Percentiles rank a stretch among this genome's conserved stretches.
phyloP scores from a whole-genome alignment of 1,140 invertebrate genomes.

The Manduca sexta region DNA sequence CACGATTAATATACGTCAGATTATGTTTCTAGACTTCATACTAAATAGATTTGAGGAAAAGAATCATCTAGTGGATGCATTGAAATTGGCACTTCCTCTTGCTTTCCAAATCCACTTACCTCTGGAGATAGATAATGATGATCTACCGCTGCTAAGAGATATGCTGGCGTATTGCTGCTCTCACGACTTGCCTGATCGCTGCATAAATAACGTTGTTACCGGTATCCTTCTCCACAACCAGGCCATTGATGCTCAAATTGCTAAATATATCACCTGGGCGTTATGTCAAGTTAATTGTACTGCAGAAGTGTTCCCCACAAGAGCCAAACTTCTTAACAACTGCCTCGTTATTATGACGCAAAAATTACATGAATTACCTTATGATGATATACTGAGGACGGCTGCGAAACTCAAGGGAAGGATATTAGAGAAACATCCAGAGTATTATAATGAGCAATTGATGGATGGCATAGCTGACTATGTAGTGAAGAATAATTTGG shows the following conservation, averaged over 20 bases:
- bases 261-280: constrained; percentile 70
- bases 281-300: constrained; percentile 63
- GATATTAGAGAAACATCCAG: constrained; percentile 53
- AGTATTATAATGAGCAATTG: constrained; percentile 76
- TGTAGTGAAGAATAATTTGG: constrained; percentile 65
- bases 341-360: constrained; percentile 60
- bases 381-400: constrained; percentile 64
- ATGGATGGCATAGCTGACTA: constrained; percentile 68
- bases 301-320: constrained; percentile 40
- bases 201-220: constrained; percentile 66
- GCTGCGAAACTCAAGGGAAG: constrained; percentile 58
- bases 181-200: constrained; percentile 65
- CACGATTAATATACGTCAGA: constrained; percentile 73
- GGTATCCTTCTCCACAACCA: constrained; percentile 57
- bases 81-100: constrained; percentile 76
- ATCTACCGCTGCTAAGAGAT: constrained; percentile 65
- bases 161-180: constrained; percentile 70
- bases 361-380: constrained; percentile 52
- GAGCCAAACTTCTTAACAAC: constrained; percentile 60
- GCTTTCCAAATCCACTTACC: constrained; percentile 76
- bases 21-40: constrained; percentile 76
- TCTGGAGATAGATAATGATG: constrained; percentile 70
- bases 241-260: constrained; percentile 52
- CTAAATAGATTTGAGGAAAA: constrained; percentile 50
- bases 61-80: constrained; percentile 75